phyloP scores from a whole-genome alignment of 2,113 vertebrate genomes.

The Nothoprocta pentlandii region DNA sequence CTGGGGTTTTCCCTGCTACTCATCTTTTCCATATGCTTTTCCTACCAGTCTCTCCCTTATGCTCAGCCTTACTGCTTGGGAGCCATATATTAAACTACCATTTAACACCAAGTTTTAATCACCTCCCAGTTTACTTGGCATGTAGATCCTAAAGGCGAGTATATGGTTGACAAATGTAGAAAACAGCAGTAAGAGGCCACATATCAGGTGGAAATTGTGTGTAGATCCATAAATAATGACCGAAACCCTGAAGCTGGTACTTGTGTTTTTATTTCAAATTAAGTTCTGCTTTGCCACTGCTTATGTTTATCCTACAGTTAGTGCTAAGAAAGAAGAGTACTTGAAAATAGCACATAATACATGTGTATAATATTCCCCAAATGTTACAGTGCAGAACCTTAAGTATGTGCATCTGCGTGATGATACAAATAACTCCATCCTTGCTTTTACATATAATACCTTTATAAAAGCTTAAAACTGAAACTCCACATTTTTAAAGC shows the following conservation, averaged over 20 bases:
- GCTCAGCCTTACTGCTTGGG: not conserved
- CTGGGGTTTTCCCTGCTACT: not conserved
- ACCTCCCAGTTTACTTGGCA: too few relatives aligned
- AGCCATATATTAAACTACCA: fast-evolving
- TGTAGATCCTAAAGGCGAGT: not conserved
- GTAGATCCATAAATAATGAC: not conserved
- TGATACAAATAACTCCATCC: fast-evolving
- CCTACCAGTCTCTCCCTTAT: not conserved
- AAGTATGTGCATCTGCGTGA: not conserved
- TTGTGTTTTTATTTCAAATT: not conserved
- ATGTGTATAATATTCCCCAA: fast-evolving
- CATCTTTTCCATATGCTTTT: not conserved
- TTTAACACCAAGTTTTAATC: not conserved
- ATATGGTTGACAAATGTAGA: not conserved
- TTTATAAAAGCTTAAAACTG: not conserved
- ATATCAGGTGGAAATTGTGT: not conserved
- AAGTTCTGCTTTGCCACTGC: not conserved
- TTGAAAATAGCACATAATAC: fast-evolving
- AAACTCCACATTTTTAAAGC: fast-evolving
- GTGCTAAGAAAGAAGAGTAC: not conserved
- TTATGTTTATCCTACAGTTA: fast-evolving
- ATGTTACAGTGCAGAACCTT: too few relatives aligned
- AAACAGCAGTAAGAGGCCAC: not conserved
- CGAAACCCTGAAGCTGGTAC: not conserved
- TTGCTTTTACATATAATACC: fast-evolving